Evolutionary conservation across 1,140 invertebrate species (phyloP), one percentile per base, ranked within the genome.

Genomic region (Episyrphus balteatus): DNA sequence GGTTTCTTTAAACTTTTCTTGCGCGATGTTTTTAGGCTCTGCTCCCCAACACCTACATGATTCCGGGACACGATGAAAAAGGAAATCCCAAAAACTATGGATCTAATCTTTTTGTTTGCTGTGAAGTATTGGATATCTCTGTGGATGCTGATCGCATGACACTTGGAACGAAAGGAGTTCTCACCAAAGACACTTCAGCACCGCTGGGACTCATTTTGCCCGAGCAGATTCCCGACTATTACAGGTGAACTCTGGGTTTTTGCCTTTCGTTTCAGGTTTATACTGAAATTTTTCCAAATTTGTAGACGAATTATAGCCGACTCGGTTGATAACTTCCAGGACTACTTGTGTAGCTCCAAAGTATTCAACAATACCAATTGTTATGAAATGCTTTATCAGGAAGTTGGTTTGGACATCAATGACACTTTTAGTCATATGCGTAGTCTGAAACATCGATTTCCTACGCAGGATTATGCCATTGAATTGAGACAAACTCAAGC

Each of bases 321-420:
- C 14, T 31, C 42, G 3, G 17, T 36, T 26, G 45, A 48, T 8
- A 54, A 55, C 32, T 94, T 84, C 78, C 84, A 91, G 75, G 82
- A 83, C 55, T 78, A 88, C 58, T 77, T 95, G 62, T 79, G 84
- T 70, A 84, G 83, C 71, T 86, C 85, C 59, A 73, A 84, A 56
- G 87, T 86, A 55, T 92, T 92, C 76, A 84, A 85, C 75, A 94
- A 93, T 75, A 87, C 87, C 34, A 88, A 88, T 72, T 88, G 83
- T 75, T 82, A 89, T 58, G 81, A 68, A 45, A 49, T 55, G 15
- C 54, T 68, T 12, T 63, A 57, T 42, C 52, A 58, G 15, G 15
- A 62, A 0, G 56, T 57, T 44, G 65, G 65, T 30, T 44, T 68
- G 21, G 56, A 68, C 18, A 53, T 59, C 0, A 55, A 62, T 26